Evolutionary conservation across 2,888 invertebrate species (phyloP).

Genomic region (Drosophila diplacantha): DNA sequence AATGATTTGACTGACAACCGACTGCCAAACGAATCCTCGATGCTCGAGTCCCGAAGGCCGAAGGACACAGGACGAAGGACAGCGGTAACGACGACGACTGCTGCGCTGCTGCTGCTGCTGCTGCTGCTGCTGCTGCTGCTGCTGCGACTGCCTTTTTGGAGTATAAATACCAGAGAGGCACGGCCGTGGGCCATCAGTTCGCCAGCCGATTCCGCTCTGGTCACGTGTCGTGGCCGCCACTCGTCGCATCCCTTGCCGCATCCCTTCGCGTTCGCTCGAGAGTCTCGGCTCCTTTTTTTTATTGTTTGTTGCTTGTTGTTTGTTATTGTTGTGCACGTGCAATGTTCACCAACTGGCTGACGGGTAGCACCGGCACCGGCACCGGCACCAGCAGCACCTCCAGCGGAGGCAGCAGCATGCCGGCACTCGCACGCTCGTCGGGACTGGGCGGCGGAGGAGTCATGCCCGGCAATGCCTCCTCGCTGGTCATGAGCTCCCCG

Average conservation of each 20-base stretch:
- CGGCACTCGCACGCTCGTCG: slow-evolving; percentile 17
- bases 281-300: background rate
- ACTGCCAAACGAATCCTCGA: slow-evolving; percentile 1
- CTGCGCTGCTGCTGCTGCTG: slow-evolving; percentile 7
- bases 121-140: background rate
- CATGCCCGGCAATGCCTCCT: slow-evolving; percentile 17
- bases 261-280: slow-evolving; percentile 9
- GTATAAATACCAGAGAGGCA: slow-evolving; percentile 76
- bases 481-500: slow-evolving; percentile 73
- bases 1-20: background rate
- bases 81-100: background rate
- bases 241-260: slow-evolving; percentile 8
- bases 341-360: slow-evolving; percentile 78
- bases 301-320: slow-evolving; percentile 19
- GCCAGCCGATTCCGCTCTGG: slow-evolving; percentile 73
- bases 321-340: slow-evolving; percentile 20
- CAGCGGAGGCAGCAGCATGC: slow-evolving; percentile 32
- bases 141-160: slow-evolving; percentile 23
- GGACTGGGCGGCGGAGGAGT: slow-evolving; percentile 9
- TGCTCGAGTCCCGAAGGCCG: slow-evolving; percentile 2
- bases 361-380: slow-evolving; percentile 62
- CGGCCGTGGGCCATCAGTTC: slow-evolving; percentile 75
- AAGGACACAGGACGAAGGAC: slow-evolving; percentile 21
- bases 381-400: slow-evolving; percentile 42
- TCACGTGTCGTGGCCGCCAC: slow-evolving; percentile 25